Percentiles rank a stretch among this genome's conserved stretches.
Conservation (phyloP, 1,140 invertebrate genomes). For the Coelopa frigida region DNA sequence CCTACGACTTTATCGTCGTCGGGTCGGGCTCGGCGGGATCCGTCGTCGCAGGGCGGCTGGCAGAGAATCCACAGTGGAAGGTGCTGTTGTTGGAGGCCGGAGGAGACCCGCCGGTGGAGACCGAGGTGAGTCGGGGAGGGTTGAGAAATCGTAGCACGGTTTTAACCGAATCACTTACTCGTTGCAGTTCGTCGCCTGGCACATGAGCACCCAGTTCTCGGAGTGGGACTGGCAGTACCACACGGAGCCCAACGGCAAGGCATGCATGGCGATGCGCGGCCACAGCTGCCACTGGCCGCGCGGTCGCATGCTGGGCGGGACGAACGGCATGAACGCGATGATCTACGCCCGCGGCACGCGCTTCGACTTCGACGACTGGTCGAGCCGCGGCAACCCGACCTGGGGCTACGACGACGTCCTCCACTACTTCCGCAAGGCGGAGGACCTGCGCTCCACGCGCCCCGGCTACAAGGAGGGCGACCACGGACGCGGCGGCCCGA, state of each 20-base stretch:
- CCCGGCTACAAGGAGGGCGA: slow-evolving; percentile 45
- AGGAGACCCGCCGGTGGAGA: slow-evolving; percentile 45
- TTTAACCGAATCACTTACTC: too few species aligned
- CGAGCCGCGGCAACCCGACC: slow-evolving; percentile 50
- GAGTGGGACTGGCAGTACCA: slow-evolving; percentile 43
- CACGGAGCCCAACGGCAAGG: slow-evolving; percentile 36
- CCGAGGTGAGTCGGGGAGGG: slow-evolving; percentile 37
- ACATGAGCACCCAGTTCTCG: slow-evolving; percentile 41
- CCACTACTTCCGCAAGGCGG: slow-evolving; percentile 64
- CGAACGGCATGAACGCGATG: slow-evolving; percentile 65
- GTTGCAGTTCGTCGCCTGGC: slow-evolving; percentile 34
- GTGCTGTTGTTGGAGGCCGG: slow-evolving; percentile 48
- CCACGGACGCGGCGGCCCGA: slow-evolving; percentile 56
- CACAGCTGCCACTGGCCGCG: slow-evolving; percentile 54
- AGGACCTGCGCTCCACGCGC: slow-evolving; percentile 51
- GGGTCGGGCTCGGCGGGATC: slow-evolving; percentile 56
- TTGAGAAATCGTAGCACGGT: too few species aligned
- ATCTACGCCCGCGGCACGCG: slow-evolving; percentile 67
- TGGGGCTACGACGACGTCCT: slow-evolving; percentile 65
- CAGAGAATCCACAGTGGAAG: slow-evolving; percentile 27
- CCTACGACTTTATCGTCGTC: slow-evolving; percentile 52
- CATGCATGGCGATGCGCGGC: slow-evolving; percentile 43
- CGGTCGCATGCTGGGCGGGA: slow-evolving; percentile 62
- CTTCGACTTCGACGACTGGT: slow-evolving; percentile 59
- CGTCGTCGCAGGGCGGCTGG: slow-evolving; percentile 45